Evolutionary conservation across 2,113 vertebrate species (phyloP).

Genomic region (Cromileptes altivelis): DNA sequence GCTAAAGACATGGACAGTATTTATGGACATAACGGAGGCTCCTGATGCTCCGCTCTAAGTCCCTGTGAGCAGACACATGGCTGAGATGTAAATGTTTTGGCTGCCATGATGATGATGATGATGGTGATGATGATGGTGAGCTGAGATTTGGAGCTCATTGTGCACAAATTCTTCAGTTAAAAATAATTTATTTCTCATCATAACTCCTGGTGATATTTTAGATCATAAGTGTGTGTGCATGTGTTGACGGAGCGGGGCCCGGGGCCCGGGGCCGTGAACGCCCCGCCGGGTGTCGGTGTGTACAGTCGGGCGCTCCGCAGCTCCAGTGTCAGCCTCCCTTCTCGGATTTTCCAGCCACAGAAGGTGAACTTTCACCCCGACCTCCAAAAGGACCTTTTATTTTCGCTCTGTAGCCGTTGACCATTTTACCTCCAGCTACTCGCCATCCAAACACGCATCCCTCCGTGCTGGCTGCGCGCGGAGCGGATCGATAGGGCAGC

Average conservation of each 20-base stretch:
- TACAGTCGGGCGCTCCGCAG: conserved; percentile 41
- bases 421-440: conserved; percentile 83
- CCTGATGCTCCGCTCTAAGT: conserved; percentile 13
- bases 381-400: conserved; percentile 71
- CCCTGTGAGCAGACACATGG: conserved; percentile 44
- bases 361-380: conserved; percentile 85
- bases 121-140: too few relatives aligned
- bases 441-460: conserved; percentile 68
- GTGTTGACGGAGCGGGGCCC: conserved; percentile 3
- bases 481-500: conserved; percentile 85
- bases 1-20: conserved; percentile 11
- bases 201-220: not conserved
- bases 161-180: conserved; percentile 18
- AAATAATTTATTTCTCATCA: not conserved
- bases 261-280: not conserved
- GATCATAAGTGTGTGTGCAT: not conserved
- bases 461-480: conserved; percentile 71
- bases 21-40: too few relatives aligned
- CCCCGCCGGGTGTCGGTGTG: conserved; percentile 30
- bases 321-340: conserved; percentile 65
- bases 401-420: conserved; percentile 76
- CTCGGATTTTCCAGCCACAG: conserved; percentile 77
- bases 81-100: conserved; percentile 57
- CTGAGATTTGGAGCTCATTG: too few relatives aligned
- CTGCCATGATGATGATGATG: conserved; percentile 42